phyloP scores from a whole-genome alignment of 2,797 vertebrate genomes.

The Acrocephalus scirpaceus region DNA sequence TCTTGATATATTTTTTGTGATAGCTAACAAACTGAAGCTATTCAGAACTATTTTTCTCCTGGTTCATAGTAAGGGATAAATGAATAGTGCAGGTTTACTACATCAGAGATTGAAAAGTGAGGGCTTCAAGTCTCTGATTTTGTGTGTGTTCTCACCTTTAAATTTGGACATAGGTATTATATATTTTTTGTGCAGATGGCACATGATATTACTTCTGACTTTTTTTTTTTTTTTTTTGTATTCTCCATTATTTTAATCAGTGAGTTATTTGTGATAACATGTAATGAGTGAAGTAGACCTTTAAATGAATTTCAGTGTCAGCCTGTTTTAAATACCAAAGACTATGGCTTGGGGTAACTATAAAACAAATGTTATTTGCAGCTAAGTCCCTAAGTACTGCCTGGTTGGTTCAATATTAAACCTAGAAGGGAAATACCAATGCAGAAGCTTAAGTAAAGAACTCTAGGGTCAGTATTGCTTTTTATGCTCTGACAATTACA shows the following conservation, averaged over 20 bases:
- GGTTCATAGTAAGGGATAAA: not conserved
- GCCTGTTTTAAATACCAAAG: constrained; percentile 48
- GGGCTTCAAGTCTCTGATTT: not conserved
- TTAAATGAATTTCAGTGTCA: constrained; percentile 16
- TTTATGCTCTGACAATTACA: not conserved
- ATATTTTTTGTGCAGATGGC: rapidly evolving
- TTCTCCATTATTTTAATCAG: not conserved
- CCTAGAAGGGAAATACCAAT: not conserved
- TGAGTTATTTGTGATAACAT: not conserved
- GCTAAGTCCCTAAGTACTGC: not conserved
- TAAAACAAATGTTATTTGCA: constrained; percentile 34
- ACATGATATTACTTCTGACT: not conserved
- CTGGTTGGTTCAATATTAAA: not conserved
- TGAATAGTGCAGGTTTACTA: not conserved
- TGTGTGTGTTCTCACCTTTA: not conserved
- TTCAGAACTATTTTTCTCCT: not conserved
- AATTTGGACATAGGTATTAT: not conserved
- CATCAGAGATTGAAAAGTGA: rapidly evolving
- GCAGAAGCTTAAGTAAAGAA: not conserved
- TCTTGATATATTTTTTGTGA: not conserved
- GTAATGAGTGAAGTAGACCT: not conserved
- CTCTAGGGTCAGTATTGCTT: not conserved
- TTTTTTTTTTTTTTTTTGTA: not conserved
- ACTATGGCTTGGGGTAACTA: not conserved
- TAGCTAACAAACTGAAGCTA: no score